Base-by-base conservation (phyloP, 2,888 invertebrate genomes). In the Lasioglossum zephyrum region DNA sequence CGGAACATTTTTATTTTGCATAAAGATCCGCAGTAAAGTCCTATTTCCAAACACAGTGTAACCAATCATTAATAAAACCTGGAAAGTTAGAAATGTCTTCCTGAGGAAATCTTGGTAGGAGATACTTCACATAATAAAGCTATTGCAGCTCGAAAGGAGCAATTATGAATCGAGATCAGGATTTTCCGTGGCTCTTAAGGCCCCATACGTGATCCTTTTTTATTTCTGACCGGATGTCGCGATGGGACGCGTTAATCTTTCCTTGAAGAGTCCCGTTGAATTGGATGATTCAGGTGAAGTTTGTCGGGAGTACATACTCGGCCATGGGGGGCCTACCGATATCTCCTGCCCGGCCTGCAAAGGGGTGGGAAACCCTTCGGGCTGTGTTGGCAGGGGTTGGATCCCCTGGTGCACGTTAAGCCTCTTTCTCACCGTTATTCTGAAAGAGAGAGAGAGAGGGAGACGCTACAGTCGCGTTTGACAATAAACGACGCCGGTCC, bases 341-440 rank as follows among this genome's bases (percentile, higher is more conserved):
- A 88, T 88, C 89, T 91, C 80, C 88, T 87, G 81, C 79, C 1
- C 70, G 5, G 70, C 13, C n/a, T 44, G 86, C 90, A 90, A 92
- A 92, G 89, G 91, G 91, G 92, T 92, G 91, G 88, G 86, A 91
- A 92, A 84, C 91, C 92, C 92, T 87, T 88, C 87, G 79, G 92
- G 90, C 80, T 74, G 84, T 53, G 81, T 87, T 85, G 90, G 82
- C 75, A 83, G 85, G 91, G 91, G 91, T 90, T 89, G 84, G 91
- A 90, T 85, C 90, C 89, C 90, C 81, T 78, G 88, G 82, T 80
- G 87, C 87, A 79, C 81, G 89, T 89, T 91, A 89, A 90, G 90
- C 91, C 86, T 86, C 89, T 87, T 90, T 90, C 89, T 86, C 89
- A 84, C 44, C 39, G 88, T 78, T 78, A 83, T 78, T 41, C 69